Conservation (phyloP, 2,797 vertebrate genomes). For the Acropternis orthonyx region DNA sequence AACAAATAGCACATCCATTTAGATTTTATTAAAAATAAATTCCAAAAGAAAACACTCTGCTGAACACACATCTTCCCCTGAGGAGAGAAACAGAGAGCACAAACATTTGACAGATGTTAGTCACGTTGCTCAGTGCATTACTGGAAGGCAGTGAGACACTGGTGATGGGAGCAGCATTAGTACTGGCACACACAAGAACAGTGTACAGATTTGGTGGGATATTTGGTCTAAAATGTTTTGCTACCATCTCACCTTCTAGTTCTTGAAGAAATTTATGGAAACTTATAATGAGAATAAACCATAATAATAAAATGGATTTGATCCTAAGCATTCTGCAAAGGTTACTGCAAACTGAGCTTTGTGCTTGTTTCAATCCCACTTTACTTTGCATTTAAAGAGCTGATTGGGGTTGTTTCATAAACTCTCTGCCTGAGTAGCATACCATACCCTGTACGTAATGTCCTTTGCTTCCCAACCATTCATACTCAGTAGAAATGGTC, state of each 20-base stretch:
- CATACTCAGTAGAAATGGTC: conserved; percentile 36
- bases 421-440: not conserved
- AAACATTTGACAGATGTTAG: conserved; percentile 38
- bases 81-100: conserved; percentile 7
- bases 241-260: not conserved
- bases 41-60: not conserved
- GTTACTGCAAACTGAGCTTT: not conserved
- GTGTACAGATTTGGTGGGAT: not conserved
- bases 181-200: not conserved
- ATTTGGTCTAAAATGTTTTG: not conserved
- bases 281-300: not conserved
- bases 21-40: conserved; percentile 56
- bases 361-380: not conserved
- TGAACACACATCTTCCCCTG: not conserved
- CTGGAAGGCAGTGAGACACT: not conserved
- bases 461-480: conserved; percentile 38
- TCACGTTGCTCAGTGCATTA: not conserved
- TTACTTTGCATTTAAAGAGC: not conserved
- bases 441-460: conserved; percentile 16
- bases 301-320: not conserved
- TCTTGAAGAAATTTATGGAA: not conserved
- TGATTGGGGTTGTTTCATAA: conserved; percentile 6
- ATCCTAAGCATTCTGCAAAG: not conserved
- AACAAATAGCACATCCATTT: not conserved
- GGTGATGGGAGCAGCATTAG: not conserved